Conservation (phyloP, 2,797 vertebrate genomes). For the Discoglossus pictus region DNA sequence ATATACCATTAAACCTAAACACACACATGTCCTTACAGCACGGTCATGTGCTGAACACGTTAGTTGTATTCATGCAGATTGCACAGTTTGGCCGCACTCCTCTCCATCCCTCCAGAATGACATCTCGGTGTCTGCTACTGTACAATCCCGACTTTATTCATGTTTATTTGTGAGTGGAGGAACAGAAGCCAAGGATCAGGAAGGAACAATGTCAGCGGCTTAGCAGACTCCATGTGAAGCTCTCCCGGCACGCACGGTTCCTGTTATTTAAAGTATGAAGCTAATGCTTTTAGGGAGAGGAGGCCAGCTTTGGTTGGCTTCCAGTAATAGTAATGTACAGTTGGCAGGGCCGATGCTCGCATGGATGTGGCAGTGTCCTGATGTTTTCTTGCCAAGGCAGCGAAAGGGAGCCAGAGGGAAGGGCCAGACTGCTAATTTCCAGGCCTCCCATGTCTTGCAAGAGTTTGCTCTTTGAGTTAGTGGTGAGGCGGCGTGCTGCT, state of each 20-base stretch:
- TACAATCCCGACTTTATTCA: conserved; percentile 9
- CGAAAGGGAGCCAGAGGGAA: conserved; percentile 51
- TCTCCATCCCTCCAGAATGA: background rate
- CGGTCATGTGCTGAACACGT: no score
- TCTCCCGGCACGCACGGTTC: conserved; percentile 51
- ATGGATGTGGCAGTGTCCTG: conserved; percentile 59
- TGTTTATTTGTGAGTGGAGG: conserved; percentile 18
- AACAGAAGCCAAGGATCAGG: conserved; percentile 3
- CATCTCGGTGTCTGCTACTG: conserved; percentile 15
- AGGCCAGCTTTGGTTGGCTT: conserved; percentile 56
- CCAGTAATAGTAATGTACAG: conserved; percentile 62
- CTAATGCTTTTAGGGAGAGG: conserved; percentile 56
- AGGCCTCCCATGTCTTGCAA: conserved; percentile 48
- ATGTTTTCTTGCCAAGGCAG: conserved; percentile 60
- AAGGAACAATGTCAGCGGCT: conserved; percentile 33
- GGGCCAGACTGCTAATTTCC: conserved; percentile 55
- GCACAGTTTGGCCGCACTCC: no score
- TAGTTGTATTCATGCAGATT: background rate
- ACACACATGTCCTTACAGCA: no score
- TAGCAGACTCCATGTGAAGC: conserved; percentile 37
- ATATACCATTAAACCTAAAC: no score
- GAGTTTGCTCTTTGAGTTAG: conserved; percentile 42
- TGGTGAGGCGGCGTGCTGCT: background rate
- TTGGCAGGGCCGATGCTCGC: conserved; percentile 60
- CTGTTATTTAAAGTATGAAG: conserved; percentile 59